A percentile compares a stretch with the other conserved stretches of the same genome.
These are phyloP conservation scores for Orycteropus afer DNA, from an alignment of 2,113 vertebrate species.

Conservation along the genomic window DNA sequence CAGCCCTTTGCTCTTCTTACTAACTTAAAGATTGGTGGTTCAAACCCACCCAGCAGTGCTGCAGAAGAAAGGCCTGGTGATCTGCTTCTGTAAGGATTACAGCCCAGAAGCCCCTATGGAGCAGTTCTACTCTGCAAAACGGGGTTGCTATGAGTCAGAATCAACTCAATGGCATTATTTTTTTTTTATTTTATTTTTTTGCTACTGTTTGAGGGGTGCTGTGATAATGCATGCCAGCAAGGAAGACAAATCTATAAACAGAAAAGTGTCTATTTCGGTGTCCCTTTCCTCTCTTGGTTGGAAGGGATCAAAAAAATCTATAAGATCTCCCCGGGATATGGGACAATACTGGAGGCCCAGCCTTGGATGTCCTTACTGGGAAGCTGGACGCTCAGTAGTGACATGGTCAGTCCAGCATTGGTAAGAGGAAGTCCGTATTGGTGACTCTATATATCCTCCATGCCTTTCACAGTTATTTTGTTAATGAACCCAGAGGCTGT, in stretches of 20 bases:
- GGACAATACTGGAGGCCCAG: background rate
- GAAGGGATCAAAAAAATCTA: background rate
- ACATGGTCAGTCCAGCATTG: background rate
- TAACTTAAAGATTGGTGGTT: background rate
- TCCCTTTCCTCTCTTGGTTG: background rate
- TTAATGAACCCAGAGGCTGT: background rate
- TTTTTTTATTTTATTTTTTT: too few relatives aligned
- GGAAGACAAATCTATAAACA: background rate
- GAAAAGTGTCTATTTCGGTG: background rate
- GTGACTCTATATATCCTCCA: background rate
- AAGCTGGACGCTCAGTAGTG: background rate
- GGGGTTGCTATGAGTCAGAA: background rate
- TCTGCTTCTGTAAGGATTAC: background rate
- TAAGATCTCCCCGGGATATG: background rate
- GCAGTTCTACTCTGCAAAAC: background rate
- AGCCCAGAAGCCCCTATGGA: background rate
- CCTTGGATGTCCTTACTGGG: background rate
- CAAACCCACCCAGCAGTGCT: background rate
- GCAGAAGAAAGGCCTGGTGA: background rate
- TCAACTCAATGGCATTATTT: background rate
- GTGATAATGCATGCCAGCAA: background rate
- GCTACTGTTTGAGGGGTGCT: background rate
- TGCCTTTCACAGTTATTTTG: background rate
- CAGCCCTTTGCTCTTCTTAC: background rate
- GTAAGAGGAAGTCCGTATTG: background rate